Evolutionary conservation across 1,140 invertebrate species (phyloP).

Genomic region (Ladona fulva): DNA sequence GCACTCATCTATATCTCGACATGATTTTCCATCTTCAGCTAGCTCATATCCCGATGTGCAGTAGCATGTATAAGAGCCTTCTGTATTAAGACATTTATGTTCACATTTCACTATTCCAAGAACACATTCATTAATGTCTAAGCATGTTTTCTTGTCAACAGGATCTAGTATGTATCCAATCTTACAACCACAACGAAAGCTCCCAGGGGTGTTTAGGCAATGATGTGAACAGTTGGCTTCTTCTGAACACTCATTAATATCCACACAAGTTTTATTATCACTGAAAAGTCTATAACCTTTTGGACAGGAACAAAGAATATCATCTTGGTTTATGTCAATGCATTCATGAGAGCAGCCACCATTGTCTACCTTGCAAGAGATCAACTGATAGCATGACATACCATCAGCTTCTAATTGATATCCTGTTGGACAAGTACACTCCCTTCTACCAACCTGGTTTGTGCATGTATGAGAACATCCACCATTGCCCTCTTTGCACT

Average conservation of each 20-base stretch:
- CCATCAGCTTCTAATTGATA: conserved; percentile 34
- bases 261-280: conserved; percentile 42
- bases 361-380: conserved; percentile 39
- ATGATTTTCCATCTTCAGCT: conserved; percentile 40
- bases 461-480: conserved; percentile 44
- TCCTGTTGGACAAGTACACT: conserved; percentile 34
- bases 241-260: conserved; percentile 61
- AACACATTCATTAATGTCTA: conserved; percentile 35
- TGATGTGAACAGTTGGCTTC: conserved; percentile 33
- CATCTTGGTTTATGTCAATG: conserved; percentile 42
- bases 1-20: conserved; percentile 39
- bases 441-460: conserved; percentile 23
- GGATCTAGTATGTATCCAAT: conserved; percentile 24
- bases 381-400: conserved; percentile 48
- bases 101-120: conserved; percentile 27
- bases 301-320: conserved; percentile 59
- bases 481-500: conserved; percentile 33
- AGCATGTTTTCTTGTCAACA: conserved; percentile 34
- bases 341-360: conserved; percentile 53
- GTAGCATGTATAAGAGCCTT: conserved; percentile 39
- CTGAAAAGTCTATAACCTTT: conserved; percentile 35
- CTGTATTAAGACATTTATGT: conserved; percentile 46
- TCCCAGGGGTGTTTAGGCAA: conserved; percentile 47
- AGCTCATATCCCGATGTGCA: conserved; percentile 38
- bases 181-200: conserved; percentile 45